Evolutionary conservation across 2,888 invertebrate genomes (phyloP).

Genomic region (Drosophila demipolita): DNA sequence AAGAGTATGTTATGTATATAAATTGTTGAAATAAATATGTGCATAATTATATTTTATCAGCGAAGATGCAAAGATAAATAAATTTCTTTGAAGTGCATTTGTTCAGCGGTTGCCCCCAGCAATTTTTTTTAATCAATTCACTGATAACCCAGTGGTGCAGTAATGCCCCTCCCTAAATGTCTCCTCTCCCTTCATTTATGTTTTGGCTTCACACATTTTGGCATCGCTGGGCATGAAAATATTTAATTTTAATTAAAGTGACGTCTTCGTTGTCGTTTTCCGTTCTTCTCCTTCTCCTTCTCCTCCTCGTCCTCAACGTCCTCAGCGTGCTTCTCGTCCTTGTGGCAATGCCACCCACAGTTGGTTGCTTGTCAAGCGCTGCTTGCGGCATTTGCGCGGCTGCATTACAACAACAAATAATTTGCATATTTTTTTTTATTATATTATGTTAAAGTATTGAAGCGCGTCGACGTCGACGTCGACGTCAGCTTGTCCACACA

Average conservation of each 20-base stretch:
- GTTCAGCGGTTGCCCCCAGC: constrained; percentile 32
- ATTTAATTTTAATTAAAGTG: constrained; percentile 75
- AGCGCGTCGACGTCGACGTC: constrained; percentile 31
- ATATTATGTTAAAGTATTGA: constrained; percentile 70
- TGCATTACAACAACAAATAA: constrained; percentile 53
- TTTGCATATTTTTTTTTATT: constrained; percentile 59
- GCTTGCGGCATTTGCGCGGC: constrained; percentile 41
- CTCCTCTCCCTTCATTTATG: background rate
- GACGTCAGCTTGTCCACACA: constrained; percentile 32
- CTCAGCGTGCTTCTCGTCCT: background rate
- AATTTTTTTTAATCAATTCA: constrained; percentile 54
- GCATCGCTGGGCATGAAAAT: constrained; percentile 47
- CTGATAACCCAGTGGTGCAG: constrained; percentile 38
- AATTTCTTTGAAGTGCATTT: constrained; percentile 44
- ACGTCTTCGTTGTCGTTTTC: constrained; percentile 24
- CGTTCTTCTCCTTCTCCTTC: background rate
- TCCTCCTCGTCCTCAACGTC: background rate
- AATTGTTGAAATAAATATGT: background rate
- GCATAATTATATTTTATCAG: background rate
- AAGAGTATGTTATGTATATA: background rate
- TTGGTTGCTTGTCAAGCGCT: constrained; percentile 20
- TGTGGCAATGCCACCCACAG: constrained; percentile 14
- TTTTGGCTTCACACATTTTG: constrained; percentile 33
- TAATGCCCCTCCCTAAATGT: background rate
- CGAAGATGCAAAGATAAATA: constrained; percentile 31